Percentiles rank a stretch among this genome's conserved stretches.
Evolutionary conservation across 2,888 invertebrate species (phyloP).

Genomic region (Euplexia lucipara): DNA sequence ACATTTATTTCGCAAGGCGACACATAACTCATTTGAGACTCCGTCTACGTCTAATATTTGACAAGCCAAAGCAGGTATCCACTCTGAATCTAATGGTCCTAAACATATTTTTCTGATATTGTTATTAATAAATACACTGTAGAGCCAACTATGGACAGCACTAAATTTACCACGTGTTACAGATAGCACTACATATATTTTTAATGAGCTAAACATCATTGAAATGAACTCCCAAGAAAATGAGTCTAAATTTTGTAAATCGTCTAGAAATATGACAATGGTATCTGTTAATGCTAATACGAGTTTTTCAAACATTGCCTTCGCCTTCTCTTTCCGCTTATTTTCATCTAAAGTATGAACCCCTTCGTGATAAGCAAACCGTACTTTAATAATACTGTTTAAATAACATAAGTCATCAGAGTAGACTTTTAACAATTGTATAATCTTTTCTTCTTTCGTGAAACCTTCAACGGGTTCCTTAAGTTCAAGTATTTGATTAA

Average conservation of each 20-base stretch:
- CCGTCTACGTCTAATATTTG: constrained; percentile 91
- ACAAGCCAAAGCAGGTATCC: constrained; percentile 90
- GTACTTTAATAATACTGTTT: constrained; percentile 88
- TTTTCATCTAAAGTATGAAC: constrained; percentile 79
- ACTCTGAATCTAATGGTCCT: constrained; percentile 78
- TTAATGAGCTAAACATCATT: constrained; percentile 76
- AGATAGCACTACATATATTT: constrained; percentile 80
- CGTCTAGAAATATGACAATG: constrained; percentile 86
- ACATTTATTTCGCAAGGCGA: constrained; percentile 84
- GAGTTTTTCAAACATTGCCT: constrained; percentile 80
- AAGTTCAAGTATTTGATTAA: constrained; percentile 81
- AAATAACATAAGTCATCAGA: constrained; percentile 89
- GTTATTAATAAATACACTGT: constrained; percentile 81
- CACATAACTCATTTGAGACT: constrained; percentile 88
- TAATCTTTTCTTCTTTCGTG: constrained; percentile 84
- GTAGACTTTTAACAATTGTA: constrained; percentile 75
- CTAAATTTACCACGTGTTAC: constrained; percentile 83
- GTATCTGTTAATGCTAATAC: constrained; percentile 75
- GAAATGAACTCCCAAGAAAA: constrained; percentile 85
- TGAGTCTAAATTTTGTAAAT: constrained; percentile 87
- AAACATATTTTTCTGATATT: constrained; percentile 85
- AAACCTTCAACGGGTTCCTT: constrained; percentile 81
- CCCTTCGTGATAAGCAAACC: constrained; percentile 87
- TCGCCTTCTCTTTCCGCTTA: constrained; percentile 80
- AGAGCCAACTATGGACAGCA: constrained; percentile 82